Percentiles rank a stretch among this genome's conserved stretches.
phyloP scores from a whole-genome alignment of 2,888 invertebrate species.

The Ganaspis brasiliensis region DNA sequence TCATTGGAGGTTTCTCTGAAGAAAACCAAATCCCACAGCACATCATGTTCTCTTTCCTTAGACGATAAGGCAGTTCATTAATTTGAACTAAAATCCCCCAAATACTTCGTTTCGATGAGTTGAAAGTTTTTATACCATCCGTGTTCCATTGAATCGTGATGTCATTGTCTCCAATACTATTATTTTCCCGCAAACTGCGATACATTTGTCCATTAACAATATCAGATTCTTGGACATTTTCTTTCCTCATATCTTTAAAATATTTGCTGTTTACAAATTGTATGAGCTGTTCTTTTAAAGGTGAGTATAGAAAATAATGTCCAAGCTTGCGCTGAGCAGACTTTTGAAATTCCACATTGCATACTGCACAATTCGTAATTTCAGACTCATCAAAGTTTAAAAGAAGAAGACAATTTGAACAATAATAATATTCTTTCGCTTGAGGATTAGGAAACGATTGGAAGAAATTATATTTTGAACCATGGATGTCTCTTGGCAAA shows the following conservation, averaged over 20 bases:
- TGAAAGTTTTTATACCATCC: conserved; percentile 39
- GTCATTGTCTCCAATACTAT: conserved; percentile 19
- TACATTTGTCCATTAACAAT: conserved; percentile 42
- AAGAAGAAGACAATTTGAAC: not conserved
- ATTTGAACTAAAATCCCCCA: conserved; percentile 30
- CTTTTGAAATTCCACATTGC: not conserved
- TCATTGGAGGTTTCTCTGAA: not conserved
- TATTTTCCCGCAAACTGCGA: not conserved
- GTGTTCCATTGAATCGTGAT: conserved; percentile 37
- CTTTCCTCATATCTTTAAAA: conserved; percentile 17
- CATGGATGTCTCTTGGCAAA: conserved; percentile 16
- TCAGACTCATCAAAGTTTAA: not conserved
- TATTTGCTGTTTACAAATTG: conserved; percentile 29
- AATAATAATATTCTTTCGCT: not conserved
- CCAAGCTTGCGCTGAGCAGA: not conserved
- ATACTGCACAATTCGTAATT: not conserved
- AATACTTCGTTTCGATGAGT: not conserved
- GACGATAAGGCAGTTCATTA: conserved; percentile 35
- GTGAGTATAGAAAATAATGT: not conserved
- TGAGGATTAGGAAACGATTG: not conserved
- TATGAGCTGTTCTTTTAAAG: conserved; percentile 40
- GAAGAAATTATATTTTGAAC: conserved; percentile 21
- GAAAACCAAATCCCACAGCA: conserved; percentile 42
- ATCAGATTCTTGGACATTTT: conserved; percentile 18
- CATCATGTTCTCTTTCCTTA: conserved; percentile 38